A percentile compares a stretch with the other conserved stretches of the same genome.
phyloP scores from a whole-genome alignment of 2,888 invertebrate species.

The Euproctis similis region DNA sequence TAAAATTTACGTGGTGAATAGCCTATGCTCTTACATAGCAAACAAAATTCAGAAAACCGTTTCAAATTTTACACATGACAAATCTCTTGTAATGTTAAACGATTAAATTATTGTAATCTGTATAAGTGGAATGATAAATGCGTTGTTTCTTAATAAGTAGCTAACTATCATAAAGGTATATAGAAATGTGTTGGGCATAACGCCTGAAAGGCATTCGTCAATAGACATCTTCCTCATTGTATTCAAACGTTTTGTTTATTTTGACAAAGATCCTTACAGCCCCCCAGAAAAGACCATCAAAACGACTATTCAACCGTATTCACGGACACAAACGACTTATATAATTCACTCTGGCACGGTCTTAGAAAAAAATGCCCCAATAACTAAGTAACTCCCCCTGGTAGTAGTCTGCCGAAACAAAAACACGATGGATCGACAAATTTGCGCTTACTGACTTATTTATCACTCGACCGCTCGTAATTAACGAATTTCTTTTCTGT shows the following conservation, averaged over 20 bases:
- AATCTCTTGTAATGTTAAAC: no score
- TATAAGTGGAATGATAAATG: no score
- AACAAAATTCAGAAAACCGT: background rate
- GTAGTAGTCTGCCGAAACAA: slow-evolving; percentile 49
- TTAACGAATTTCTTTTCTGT: slow-evolving; percentile 55
- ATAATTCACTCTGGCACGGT: slow-evolving; percentile 48
- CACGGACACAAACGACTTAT: slow-evolving; percentile 51
- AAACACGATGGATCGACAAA: slow-evolving; percentile 65
- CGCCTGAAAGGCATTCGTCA: slow-evolving; percentile 26
- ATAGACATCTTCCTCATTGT: slow-evolving; percentile 25
- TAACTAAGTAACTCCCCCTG: slow-evolving; percentile 49
- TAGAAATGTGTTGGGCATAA: no score
- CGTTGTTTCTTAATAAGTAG: no score
- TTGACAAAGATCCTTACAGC: slow-evolving; percentile 33
- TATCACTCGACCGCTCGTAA: slow-evolving; percentile 54
- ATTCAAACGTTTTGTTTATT: slow-evolving; percentile 40
- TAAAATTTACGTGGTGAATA: slow-evolving; percentile 9
- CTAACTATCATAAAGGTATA: no score
- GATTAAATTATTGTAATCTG: no score
- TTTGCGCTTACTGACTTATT: slow-evolving; percentile 67
- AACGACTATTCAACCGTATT: slow-evolving; percentile 49
- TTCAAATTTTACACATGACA: no score
- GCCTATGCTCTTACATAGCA: background rate
- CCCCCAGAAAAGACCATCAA: slow-evolving; percentile 45
- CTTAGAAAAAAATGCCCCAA: slow-evolving; percentile 52